A percentile compares a stretch with the other conserved stretches of the same genome.
These are phyloP conservation scores for Patella depressa DNA, from an alignment of 2,888 invertebrate species.

Conservation along the genomic window DNA sequence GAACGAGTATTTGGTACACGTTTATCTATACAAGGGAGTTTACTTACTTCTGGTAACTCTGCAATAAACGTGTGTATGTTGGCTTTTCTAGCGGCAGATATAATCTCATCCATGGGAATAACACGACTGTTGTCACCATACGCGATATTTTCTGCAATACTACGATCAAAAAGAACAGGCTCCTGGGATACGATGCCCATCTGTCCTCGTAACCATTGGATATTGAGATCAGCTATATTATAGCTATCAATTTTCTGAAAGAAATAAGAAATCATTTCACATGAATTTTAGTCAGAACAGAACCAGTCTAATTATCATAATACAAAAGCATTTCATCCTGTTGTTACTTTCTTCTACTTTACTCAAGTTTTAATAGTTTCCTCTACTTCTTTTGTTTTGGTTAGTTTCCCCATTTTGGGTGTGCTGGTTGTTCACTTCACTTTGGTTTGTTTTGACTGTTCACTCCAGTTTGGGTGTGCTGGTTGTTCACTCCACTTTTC, in stretches of 20 bases:
- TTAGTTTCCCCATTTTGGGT: too few relatives aligned
- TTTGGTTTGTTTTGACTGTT: too few relatives aligned
- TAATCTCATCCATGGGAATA: slow-evolving; percentile 81
- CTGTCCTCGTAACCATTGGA: slow-evolving; percentile 79
- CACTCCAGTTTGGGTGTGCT: too few relatives aligned
- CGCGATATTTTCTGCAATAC: slow-evolving; percentile 90
- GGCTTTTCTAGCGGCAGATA: slow-evolving; percentile 79
- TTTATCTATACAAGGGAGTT: neutral
- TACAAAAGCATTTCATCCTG: too few relatives aligned
- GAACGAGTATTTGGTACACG: too few relatives aligned
- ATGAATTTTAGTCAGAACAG: neutral
- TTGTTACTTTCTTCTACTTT: neutral
- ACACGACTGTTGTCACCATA: slow-evolving; percentile 87
- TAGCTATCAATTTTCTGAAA: slow-evolving; percentile 64
- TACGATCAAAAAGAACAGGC: slow-evolving; percentile 89
- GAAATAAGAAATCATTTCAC: neutral
- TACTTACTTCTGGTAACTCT: slow-evolving; percentile 77
- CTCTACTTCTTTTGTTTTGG: too few relatives aligned
- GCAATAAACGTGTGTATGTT: slow-evolving; percentile 89
- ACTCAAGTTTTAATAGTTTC: too few relatives aligned
- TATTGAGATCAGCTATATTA: slow-evolving; percentile 79
- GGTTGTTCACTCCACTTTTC: too few relatives aligned
- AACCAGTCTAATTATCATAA: too few relatives aligned
- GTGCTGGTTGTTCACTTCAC: too few relatives aligned
- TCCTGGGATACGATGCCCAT: slow-evolving; percentile 95